Percentiles rank a stretch among this genome's conserved stretches.
These are phyloP conservation scores for Cynaeus angustus DNA, from an alignment of 2,888 invertebrate species.

Conservation along the genomic window DNA sequence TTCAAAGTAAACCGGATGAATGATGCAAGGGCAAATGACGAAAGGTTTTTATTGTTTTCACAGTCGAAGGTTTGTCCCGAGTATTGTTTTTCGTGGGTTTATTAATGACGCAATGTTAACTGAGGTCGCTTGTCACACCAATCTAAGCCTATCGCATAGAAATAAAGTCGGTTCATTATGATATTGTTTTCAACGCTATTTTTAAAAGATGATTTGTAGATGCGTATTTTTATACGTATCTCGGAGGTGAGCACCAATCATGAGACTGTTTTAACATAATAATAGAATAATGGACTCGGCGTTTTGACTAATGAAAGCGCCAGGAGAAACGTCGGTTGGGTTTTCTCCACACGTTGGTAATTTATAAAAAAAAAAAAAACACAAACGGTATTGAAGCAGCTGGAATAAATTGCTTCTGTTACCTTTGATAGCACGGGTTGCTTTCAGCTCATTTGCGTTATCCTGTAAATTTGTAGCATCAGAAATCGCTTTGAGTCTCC, in stretches of 20 bases:
- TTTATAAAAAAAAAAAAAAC: too few species aligned
- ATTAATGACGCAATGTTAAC: conserved; percentile 21
- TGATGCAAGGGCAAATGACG: conserved; percentile 7
- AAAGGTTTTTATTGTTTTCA: conserved; percentile 10
- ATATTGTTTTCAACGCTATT: conserved; percentile 8
- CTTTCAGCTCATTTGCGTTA: too few species aligned
- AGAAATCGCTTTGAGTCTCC: too few species aligned
- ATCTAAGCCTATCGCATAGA: background rate
- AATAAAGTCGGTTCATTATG: conserved; percentile 1
- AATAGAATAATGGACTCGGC: too few species aligned
- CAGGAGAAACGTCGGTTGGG: too few species aligned
- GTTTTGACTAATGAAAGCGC: too few species aligned
- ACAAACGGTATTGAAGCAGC: too few species aligned
- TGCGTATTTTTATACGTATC: conserved; percentile 9
- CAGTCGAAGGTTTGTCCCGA: conserved; percentile 22
- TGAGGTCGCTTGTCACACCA: conserved; percentile 16
- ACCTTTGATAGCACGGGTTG: too few species aligned
- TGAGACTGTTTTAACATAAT: background rate
- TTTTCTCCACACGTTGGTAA: too few species aligned
- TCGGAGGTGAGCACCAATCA: background rate
- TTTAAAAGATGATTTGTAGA: conserved; percentile 20
- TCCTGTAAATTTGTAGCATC: too few species aligned
- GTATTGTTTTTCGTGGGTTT: conserved; percentile 20
- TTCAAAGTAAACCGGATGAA: conserved; percentile 16
- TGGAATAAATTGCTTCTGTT: too few species aligned